Evolutionary conservation across 2,888 invertebrate species (phyloP).

Genomic region (Parnassius mnemosyne): DNA sequence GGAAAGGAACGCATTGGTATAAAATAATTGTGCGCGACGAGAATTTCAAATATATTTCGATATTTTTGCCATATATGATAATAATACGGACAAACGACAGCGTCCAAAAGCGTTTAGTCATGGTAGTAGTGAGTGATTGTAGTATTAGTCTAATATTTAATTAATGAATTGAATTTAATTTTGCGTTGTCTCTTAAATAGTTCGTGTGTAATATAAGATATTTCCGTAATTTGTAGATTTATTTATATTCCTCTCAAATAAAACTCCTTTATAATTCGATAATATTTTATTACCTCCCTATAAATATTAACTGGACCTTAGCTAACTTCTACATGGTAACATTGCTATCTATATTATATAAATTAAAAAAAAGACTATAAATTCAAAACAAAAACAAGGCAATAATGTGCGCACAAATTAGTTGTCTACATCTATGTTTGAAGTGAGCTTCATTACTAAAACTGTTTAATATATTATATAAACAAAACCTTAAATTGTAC

Average conservation of each 20-base stretch:
- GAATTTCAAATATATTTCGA: too few relatives aligned
- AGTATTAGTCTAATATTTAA: background rate
- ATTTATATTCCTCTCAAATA: slow-evolving; percentile 33
- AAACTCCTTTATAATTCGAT: slow-evolving; percentile 8
- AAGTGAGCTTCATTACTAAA: too few relatives aligned
- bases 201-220: slow-evolving; percentile 23
- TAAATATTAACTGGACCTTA: background rate
- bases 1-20: too few relatives aligned
- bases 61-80: too few relatives aligned
- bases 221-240: slow-evolving; percentile 43
- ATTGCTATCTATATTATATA: background rate
- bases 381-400: background rate
- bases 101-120: too few relatives aligned
- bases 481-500: slow-evolving; percentile 8
- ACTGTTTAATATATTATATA: background rate
- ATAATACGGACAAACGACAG: too few relatives aligned
- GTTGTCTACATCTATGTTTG: background rate
- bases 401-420: background rate
- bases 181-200: slow-evolving; percentile 15
- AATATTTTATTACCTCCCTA: slow-evolving; percentile 20
- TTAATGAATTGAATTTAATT: slow-evolving; percentile 28
- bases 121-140: background rate
- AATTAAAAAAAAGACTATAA: background rate
- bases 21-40: too few relatives aligned
- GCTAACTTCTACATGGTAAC: slow-evolving; percentile 5